Conservation (phyloP, 2,113 vertebrate genomes). For the Polypterus senegalus region DNA sequence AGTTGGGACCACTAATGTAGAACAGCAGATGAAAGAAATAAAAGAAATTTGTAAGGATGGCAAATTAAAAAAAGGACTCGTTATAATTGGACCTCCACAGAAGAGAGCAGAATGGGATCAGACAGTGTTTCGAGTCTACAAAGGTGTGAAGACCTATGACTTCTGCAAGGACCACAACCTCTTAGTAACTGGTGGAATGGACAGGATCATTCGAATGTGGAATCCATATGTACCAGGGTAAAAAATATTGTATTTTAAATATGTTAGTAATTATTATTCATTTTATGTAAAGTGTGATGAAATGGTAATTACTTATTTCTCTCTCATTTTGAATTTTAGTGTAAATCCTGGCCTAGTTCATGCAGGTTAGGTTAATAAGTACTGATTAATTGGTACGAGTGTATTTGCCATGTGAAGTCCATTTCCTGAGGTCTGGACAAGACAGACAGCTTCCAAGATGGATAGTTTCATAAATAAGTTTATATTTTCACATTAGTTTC, state of each 20-base stretch:
- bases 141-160: constrained; percentile 50
- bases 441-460: too few relatives aligned
- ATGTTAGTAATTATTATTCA: neutral
- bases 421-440: too few relatives aligned
- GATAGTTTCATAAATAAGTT: too few relatives aligned
- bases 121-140: constrained; percentile 35
- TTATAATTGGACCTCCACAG: constrained; percentile 28
- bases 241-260: constrained; percentile 11
- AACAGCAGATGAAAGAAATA: constrained; percentile 45
- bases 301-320: too few relatives aligned
- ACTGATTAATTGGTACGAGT: too few relatives aligned
- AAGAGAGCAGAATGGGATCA: constrained; percentile 35
- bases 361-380: too few relatives aligned
- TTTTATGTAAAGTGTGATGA: too few relatives aligned
- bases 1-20: constrained; percentile 33
- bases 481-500: too few relatives aligned
- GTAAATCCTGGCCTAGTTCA: too few relatives aligned
- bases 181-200: constrained; percentile 52
- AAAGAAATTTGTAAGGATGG: constrained; percentile 32
- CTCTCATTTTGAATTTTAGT: too few relatives aligned
- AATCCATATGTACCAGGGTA: constrained; percentile 46
- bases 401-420: too few relatives aligned
- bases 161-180: constrained; percentile 42
- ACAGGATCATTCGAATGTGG: constrained; percentile 48
- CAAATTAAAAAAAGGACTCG: constrained; percentile 32